Evolutionary conservation across 2,797 vertebrate genomes (phyloP).

Genomic region (Phoebastria nigripes): DNA sequence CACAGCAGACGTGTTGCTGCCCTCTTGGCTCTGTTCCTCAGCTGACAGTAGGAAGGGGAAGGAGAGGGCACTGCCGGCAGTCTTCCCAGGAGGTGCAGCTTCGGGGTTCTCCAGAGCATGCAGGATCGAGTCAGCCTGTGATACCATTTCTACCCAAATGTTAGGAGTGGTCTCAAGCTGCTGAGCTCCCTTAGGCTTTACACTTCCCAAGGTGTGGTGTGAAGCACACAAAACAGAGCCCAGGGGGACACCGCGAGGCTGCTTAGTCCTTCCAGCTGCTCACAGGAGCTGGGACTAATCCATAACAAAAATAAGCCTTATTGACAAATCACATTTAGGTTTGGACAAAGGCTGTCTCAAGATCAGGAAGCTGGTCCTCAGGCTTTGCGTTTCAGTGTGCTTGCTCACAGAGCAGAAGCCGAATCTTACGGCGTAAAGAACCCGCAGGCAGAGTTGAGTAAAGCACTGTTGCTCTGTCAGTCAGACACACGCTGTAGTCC

Average conservation of each 20-base stretch:
- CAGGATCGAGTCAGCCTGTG: neutral
- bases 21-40: neutral
- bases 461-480: neutral
- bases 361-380: neutral
- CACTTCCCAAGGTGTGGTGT: neutral
- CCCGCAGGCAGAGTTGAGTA: neutral
- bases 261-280: neutral
- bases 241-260: neutral
- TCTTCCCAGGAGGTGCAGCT: neutral
- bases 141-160: neutral
- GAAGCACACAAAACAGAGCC: neutral
- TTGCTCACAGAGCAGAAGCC: neutral
- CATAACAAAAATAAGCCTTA: neutral
- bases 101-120: neutral
- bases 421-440: neutral
- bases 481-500: neutral
- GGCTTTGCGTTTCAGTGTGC: fast-evolving
- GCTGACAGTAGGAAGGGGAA: neutral
- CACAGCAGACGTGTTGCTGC: neutral
- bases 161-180: neutral
- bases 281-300: neutral
- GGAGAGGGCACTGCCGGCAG: neutral
- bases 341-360: neutral
- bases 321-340: neutral
- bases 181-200: neutral